Evolutionary conservation across 2,797 vertebrate genomes (phyloP).

Genomic region (Brotogeris chrysoptera): DNA sequence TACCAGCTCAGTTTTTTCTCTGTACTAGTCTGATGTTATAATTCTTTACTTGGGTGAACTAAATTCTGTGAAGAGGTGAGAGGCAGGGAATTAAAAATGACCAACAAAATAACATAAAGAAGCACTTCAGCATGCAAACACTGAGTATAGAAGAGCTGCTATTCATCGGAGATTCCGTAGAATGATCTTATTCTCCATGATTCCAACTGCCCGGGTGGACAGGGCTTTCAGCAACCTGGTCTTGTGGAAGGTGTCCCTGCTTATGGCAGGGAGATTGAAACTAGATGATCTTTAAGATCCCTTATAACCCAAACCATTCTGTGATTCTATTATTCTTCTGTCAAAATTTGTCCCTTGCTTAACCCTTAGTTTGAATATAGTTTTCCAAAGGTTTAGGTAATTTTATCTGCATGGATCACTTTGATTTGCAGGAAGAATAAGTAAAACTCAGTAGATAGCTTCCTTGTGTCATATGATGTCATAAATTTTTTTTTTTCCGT

Average conservation of each 20-base stretch:
- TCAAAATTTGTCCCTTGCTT: neutral
- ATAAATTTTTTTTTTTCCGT: neutral
- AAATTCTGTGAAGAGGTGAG: neutral
- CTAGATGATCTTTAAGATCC: neutral
- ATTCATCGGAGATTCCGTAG: neutral
- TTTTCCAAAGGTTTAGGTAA: neutral
- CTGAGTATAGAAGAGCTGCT: neutral
- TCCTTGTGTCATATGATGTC: neutral
- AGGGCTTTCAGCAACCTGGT: neutral
- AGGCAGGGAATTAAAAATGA: neutral
- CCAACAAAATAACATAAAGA: neutral
- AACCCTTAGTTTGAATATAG: neutral
- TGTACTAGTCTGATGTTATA: neutral
- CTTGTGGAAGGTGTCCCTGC: neutral
- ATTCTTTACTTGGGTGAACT: neutral
- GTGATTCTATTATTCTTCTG: neutral
- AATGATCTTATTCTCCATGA: neutral
- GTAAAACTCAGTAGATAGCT: neutral
- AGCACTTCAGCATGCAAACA: neutral
- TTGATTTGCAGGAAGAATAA: neutral
- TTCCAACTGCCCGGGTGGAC: neutral
- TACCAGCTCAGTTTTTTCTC: neutral
- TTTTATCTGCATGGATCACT: neutral
- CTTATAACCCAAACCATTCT: neutral
- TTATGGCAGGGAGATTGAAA: neutral